These are phyloP conservation scores for Eupithecia subfuscata DNA, from an alignment of 2,888 invertebrate species.

Conservation along the genomic window DNA sequence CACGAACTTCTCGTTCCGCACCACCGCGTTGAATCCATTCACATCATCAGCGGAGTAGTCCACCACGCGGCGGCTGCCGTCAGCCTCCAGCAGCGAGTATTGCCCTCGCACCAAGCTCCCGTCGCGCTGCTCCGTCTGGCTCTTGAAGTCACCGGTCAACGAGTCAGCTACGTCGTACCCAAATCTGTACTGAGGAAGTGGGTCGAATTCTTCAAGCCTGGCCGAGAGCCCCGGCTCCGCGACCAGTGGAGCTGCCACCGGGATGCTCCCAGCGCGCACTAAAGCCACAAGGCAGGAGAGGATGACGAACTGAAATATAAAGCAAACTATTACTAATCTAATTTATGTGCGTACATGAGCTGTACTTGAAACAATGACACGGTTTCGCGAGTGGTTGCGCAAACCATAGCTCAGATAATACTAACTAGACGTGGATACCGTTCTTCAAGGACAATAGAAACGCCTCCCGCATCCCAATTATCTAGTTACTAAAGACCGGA, in stretches of 20 bases:
- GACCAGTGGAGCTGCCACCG: conserved; percentile 52
- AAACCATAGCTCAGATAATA: conserved; percentile 74
- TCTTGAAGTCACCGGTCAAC: conserved; percentile 74
- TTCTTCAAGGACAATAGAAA: conserved; percentile 67
- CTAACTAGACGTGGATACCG: conserved; percentile 71
- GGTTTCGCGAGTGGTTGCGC: conserved; percentile 72
- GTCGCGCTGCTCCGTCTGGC: conserved; percentile 75
- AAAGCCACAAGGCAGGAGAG: conserved; percentile 68
- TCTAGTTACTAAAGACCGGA: background rate
- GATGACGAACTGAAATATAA: conserved; percentile 62
- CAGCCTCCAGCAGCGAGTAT: conserved; percentile 70
- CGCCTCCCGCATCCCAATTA: conserved; percentile 66
- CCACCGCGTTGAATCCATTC: conserved; percentile 74
- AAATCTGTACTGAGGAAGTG: conserved; percentile 83
- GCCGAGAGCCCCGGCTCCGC: conserved; percentile 60
- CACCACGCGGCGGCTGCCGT: conserved; percentile 71
- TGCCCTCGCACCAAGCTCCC: conserved; percentile 80
- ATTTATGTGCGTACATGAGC: conserved; percentile 46
- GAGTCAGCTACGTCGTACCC: conserved; percentile 73
- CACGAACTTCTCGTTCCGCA: conserved; percentile 63
- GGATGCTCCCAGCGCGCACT: conserved; percentile 60
- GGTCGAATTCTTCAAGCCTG: conserved; percentile 76
- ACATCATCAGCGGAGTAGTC: conserved; percentile 71
- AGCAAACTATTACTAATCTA: conserved; percentile 41
- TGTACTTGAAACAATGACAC: conserved; percentile 82